Base-by-base conservation (phyloP, 2,888 invertebrate genomes). In the Cataglyphis rosenhaueri region DNA sequence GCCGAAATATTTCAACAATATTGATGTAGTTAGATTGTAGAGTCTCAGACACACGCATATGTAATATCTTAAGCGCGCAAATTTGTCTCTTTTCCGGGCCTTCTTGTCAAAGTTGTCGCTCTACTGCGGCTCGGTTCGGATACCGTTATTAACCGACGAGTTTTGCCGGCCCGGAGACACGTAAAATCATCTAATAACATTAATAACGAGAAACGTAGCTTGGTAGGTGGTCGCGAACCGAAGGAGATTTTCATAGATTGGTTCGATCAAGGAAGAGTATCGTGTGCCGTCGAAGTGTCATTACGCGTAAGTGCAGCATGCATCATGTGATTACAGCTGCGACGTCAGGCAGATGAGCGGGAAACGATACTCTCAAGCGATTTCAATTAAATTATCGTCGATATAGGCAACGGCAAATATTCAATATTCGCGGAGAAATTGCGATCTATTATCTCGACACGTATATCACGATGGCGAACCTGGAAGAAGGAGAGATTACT, bases 131-230 rank as follows among this genome's bases (percentile, higher is more conserved):
- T 68, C 59, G 88, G 87, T 86, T 86, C 81, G 85, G 86, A 86
- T 92, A 91, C 92, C 92, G 92, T 91, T 92, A 92, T 91, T 92
- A 92, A 89, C 75, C 89, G 85, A 87, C 88, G 83, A 90, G 89
- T 88, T 90, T 89, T 83, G 86, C 88, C 85, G 88, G 83, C 86
- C 55, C 87, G 90, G 87, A 88, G 88, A 92, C 91, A 88, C 68
- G n/a, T n/a, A 68, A 70, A 91, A 90, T 88, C 89, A 86, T 90
- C 91, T 91, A 91, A 91, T 91, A 91, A 90, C 90, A 89, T 91
- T 91, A 90, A 92, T 91, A 91, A 91, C 87, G 85, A 88, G 88
- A 83, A 52, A 73, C 70, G 35, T 35, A 35, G 81, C 61, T 79
- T 79, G 79, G 88, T 90, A 85, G 90, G 90, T 90, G 90, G 89